A percentile compares a stretch with the other conserved stretches of the same genome.
Conservation (phyloP, 2,797 vertebrate genomes). For the Craterocephalus amniculus region DNA sequence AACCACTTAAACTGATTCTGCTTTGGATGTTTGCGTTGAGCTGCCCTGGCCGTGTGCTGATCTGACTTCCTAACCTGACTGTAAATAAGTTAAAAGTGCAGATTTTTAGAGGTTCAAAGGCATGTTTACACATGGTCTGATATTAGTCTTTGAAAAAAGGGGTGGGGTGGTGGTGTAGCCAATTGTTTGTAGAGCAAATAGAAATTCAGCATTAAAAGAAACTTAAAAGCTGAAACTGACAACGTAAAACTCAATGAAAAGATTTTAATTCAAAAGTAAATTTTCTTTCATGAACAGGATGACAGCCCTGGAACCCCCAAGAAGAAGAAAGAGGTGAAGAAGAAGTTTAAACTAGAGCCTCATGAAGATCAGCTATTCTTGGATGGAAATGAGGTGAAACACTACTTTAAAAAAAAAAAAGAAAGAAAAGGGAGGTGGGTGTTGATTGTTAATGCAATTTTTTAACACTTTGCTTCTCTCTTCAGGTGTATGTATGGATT, state of each 20-base stretch:
- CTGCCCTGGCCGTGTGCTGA: constrained; percentile 2
- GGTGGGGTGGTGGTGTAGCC: neutral
- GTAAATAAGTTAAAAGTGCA: constrained; percentile 30
- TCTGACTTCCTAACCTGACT: neutral
- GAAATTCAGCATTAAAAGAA: neutral
- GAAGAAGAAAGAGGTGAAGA: constrained; percentile 97
- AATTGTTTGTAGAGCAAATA: neutral
- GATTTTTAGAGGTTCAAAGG: constrained; percentile 3
- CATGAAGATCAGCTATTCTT: constrained; percentile 97
- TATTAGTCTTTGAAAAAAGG: neutral
- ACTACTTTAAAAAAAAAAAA: neutral
- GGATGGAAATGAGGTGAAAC: constrained; percentile 94
- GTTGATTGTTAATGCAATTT: neutral
- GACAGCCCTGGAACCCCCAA: constrained; percentile 95
- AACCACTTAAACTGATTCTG: neutral
- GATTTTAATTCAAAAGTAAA: neutral
- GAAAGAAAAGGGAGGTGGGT: neutral
- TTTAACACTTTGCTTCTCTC: neutral
- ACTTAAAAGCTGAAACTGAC: neutral
- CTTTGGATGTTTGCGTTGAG: constrained; percentile 12
- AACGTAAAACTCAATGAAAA: neutral
- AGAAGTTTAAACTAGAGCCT: constrained; percentile 98
- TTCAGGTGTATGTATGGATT: constrained; percentile 97
- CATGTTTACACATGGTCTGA: neutral
- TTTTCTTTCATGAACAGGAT: constrained; percentile 80